Percentiles rank a stretch among this genome's conserved stretches.
phyloP scores from a whole-genome alignment of 2,797 vertebrate species.

The Helostoma temminkii region DNA sequence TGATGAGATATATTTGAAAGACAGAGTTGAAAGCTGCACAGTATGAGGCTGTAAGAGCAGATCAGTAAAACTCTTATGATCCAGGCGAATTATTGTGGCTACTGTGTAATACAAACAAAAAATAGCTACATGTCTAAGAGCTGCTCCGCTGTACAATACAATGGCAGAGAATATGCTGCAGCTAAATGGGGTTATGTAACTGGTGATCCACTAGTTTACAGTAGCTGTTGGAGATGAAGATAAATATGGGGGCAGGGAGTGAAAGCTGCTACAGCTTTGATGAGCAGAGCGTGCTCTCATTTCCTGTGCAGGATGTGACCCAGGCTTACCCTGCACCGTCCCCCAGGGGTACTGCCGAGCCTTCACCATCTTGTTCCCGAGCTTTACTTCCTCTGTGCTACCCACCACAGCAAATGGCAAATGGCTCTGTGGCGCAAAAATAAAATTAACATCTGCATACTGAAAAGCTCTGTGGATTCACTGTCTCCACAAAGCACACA shows the following conservation, averaged over 20 bases:
- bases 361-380: conserved; percentile 99
- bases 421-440: conserved; percentile 88
- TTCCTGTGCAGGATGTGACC: conserved; percentile 75
- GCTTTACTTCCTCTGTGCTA: conserved; percentile 98
- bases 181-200: conserved; percentile 64
- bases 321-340: conserved; percentile 93
- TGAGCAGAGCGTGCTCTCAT: conserved; percentile 52
- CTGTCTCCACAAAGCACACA: too few relatives aligned
- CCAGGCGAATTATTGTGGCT: not conserved
- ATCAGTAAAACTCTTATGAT: not conserved
- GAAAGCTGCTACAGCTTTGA: conserved; percentile 28
- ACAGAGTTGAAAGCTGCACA: conserved; percentile 8
- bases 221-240: conserved; percentile 29
- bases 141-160: conserved; percentile 12
- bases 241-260: conserved; percentile 27
- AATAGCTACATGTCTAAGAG: conserved; percentile 18
- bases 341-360: conserved; percentile 99
- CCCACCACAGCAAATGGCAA: conserved; percentile 98
- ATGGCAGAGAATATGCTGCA: conserved; percentile 24
- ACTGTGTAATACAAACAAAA: conserved; percentile 9
- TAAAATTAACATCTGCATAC: not conserved
- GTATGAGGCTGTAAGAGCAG: too few relatives aligned
- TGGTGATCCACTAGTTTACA: conserved; percentile 37
- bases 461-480: not conserved
- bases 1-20: not conserved